Evolutionary conservation across 2,888 invertebrate genomes (phyloP).

Genomic region (Fragum fragum): DNA sequence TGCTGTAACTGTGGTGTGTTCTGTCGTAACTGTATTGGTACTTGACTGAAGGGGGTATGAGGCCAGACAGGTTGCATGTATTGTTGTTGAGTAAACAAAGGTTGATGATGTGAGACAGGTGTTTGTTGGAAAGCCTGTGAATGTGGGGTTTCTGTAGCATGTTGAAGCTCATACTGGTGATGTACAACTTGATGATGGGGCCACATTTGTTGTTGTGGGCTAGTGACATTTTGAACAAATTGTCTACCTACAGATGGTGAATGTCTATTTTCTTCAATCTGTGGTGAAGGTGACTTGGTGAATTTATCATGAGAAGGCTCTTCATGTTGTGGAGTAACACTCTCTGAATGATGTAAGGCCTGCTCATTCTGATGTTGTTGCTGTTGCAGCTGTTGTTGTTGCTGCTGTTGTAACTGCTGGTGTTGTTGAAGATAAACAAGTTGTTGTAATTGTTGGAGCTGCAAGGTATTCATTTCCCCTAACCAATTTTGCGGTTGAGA

Average conservation of each 20-base stretch:
- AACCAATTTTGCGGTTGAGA: slow-evolving; percentile 62
- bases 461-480: slow-evolving; percentile 59
- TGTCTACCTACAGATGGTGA: slow-evolving; percentile 50
- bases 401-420: slow-evolving; percentile 44
- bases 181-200: slow-evolving; percentile 57
- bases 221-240: slow-evolving; percentile 63
- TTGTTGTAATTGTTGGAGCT: slow-evolving; percentile 52
- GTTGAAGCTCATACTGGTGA: slow-evolving; percentile 61
- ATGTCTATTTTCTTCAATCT: slow-evolving; percentile 59
- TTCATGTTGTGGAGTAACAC: slow-evolving; percentile 50
- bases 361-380: slow-evolving; percentile 43
- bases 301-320: slow-evolving; percentile 60
- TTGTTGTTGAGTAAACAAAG: slow-evolving; percentile 61
- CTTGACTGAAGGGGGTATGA: slow-evolving; percentile 59
- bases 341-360: slow-evolving; percentile 56
- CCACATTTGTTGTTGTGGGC: slow-evolving; percentile 62
- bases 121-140: slow-evolving; percentile 60
- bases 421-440: slow-evolving; percentile 45
- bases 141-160: slow-evolving; percentile 53
- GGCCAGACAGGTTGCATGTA: slow-evolving; percentile 64
- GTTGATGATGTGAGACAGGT: slow-evolving; percentile 60
- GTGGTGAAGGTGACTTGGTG: slow-evolving; percentile 64
- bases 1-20: slow-evolving; percentile 61
- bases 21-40: slow-evolving; percentile 55
- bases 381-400: slow-evolving; percentile 38